Conservation (phyloP, 2,888 invertebrate species). For the Lampropteryx suffumata region DNA sequence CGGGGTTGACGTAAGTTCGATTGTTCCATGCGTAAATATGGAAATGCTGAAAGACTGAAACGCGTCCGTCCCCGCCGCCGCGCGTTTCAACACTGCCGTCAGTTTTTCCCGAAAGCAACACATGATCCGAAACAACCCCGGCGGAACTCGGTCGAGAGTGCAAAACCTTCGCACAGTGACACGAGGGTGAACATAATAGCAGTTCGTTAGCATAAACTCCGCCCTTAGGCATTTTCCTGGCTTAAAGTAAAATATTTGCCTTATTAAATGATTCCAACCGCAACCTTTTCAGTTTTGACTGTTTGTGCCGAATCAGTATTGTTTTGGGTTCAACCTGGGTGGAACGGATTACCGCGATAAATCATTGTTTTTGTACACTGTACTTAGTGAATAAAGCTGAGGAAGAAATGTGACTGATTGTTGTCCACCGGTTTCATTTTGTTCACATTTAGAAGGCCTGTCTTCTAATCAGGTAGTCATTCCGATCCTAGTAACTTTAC, state of each 20-base stretch:
- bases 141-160: slow-evolving; percentile 78
- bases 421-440: background rate
- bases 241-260: slow-evolving; percentile 69
- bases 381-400: background rate
- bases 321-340: slow-evolving; percentile 17
- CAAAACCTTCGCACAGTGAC: slow-evolving; percentile 81
- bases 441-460: background rate
- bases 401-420: background rate
- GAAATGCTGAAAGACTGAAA: slow-evolving; percentile 27
- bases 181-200: slow-evolving; percentile 75
- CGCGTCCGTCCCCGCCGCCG: slow-evolving; percentile 53
- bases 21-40: slow-evolving; percentile 21
- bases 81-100: slow-evolving; percentile 49
- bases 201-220: slow-evolving; percentile 75
- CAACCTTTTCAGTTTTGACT: slow-evolving; percentile 40
- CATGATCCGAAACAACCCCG: slow-evolving; percentile 74
- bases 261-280: slow-evolving; percentile 64
- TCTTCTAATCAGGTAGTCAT: no score
- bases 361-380: slow-evolving; percentile 4
- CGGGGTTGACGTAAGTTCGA: slow-evolving; percentile 40
- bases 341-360: slow-evolving; percentile 15
- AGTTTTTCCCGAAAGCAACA: slow-evolving; percentile 71
- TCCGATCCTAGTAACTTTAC: no score
- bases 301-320: slow-evolving; percentile 44
- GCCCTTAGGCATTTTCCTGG: slow-evolving; percentile 53